These are phyloP conservation scores for Noctua janthe DNA, from an alignment of 2,888 invertebrate genomes.

Conservation along the genomic window DNA sequence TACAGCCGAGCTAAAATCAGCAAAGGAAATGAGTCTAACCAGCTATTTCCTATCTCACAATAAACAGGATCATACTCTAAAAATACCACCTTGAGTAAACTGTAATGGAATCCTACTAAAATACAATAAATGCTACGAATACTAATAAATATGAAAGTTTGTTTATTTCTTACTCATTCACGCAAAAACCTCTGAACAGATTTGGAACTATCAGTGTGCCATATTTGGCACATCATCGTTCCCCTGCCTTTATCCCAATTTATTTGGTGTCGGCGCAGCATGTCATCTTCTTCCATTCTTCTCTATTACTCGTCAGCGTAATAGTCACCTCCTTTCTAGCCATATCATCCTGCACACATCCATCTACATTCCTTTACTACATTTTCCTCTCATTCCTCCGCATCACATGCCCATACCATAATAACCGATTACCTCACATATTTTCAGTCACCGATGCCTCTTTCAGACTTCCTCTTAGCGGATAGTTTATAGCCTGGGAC, in stretches of 20 bases:
- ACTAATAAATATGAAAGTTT: neutral
- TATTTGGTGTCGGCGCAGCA: no score
- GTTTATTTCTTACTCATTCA: neutral
- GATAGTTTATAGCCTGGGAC: neutral
- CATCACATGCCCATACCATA: no score
- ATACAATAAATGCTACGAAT: no score
- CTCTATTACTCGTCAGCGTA: no score
- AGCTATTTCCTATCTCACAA: slow-evolving; percentile 55
- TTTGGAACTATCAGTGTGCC: neutral
- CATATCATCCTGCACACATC: no score
- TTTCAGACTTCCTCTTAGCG: neutral
- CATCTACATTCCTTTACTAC: no score
- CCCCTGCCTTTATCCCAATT: no score
- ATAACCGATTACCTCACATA: no score
- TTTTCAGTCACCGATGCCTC: no score
- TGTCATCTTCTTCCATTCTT: no score
- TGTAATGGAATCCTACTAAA: slow-evolving; percentile 26
- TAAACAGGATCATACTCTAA: slow-evolving; percentile 53
- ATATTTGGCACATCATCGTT: neutral
- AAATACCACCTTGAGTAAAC: slow-evolving; percentile 51
- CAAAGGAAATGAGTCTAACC: slow-evolving; percentile 56
- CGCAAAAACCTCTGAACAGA: neutral
- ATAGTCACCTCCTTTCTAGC: no score
- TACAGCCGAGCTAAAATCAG: slow-evolving; percentile 29
- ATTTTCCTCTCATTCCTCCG: no score